phyloP scores from a whole-genome alignment of 2,113 vertebrate species.

The Cyrtonyx montezumae region DNA sequence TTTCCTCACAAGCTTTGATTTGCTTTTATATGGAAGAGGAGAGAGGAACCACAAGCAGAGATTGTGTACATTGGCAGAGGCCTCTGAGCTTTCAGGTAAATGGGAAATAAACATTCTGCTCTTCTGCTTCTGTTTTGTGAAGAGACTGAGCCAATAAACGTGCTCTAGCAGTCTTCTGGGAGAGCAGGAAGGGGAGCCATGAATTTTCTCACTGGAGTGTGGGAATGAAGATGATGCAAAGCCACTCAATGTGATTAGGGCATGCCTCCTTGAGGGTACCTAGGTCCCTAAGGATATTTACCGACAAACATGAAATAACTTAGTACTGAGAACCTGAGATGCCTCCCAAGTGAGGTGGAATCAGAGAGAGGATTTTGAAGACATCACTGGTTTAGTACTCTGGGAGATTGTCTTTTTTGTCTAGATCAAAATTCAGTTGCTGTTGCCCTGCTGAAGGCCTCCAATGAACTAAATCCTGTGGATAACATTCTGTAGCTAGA shows the following conservation, averaged over 20 bases:
- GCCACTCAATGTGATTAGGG: background rate
- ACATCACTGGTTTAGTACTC: background rate
- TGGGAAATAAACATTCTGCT: background rate
- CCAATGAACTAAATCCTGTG: background rate
- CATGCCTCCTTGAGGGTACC: background rate
- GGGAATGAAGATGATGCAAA: background rate
- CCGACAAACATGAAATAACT: background rate
- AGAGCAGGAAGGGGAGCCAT: background rate
- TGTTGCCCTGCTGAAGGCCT: background rate
- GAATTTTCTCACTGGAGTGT: background rate
- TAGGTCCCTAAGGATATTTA: background rate
- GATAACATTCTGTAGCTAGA: background rate
- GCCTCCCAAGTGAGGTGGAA: background rate
- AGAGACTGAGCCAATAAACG: accelerated
- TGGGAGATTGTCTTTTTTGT: background rate
- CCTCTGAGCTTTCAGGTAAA: background rate
- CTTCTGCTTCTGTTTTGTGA: background rate
- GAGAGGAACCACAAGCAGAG: background rate
- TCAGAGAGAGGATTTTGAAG: background rate
- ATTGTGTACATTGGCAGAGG: background rate
- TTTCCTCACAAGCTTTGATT: background rate
- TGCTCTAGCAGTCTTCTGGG: background rate
- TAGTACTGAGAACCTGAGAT: background rate
- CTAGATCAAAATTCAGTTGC: background rate
- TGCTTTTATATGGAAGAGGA: background rate